These are phyloP conservation scores for Drosophila sordidapex DNA, from an alignment of 2,888 invertebrate genomes.

Conservation along the genomic window DNA sequence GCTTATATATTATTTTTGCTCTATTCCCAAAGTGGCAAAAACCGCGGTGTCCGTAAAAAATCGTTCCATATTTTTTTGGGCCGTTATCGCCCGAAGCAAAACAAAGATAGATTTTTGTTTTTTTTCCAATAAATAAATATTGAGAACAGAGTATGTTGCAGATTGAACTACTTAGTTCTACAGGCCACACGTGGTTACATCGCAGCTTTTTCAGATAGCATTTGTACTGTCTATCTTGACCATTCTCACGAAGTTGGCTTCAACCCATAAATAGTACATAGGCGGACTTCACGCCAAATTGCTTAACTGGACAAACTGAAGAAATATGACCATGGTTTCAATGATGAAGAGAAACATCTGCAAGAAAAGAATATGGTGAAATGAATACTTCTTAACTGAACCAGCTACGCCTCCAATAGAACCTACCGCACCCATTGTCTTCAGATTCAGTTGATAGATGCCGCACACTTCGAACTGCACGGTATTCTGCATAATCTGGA, in stretches of 20 bases:
- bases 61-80: not conserved
- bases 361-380: not conserved
- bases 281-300: not conserved
- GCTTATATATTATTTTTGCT: not conserved
- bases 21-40: not conserved
- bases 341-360: conserved; percentile 70
- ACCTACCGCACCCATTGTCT: conserved; percentile 56
- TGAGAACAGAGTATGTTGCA: not conserved
- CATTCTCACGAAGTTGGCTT: not conserved
- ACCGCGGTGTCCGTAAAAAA: not conserved
- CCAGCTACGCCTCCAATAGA: not conserved
- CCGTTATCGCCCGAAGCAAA: not conserved
- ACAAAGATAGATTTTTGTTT: not conserved
- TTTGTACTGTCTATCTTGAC: not conserved
- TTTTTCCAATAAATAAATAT: not conserved
- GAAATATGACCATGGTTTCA: conserved; percentile 61
- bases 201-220: not conserved
- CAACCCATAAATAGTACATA: not conserved
- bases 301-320: conserved; percentile 55
- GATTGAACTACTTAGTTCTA: not conserved
- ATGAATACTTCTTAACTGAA: not conserved
- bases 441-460: conserved; percentile 68
- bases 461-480: conserved; percentile 62
- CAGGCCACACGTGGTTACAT: not conserved
- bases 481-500: conserved; percentile 72